Percentiles rank a stretch among this genome's conserved stretches.
Conservation (phyloP, 1,140 invertebrate genomes). For the Helicoverpa zea region DNA sequence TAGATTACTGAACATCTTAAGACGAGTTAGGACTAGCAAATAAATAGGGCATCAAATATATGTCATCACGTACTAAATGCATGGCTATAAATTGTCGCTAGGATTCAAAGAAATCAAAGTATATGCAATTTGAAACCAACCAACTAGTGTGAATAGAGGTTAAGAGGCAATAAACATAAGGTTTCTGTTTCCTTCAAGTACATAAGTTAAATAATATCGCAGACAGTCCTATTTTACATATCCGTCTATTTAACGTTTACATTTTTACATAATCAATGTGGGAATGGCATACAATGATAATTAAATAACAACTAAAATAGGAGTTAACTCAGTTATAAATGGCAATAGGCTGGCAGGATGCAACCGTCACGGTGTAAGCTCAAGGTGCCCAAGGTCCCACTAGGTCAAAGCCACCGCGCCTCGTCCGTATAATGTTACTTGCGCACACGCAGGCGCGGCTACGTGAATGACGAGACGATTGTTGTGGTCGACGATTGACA, state of each 20-base stretch:
- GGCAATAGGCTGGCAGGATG: conserved; percentile 42
- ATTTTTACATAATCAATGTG: background rate
- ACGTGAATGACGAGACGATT: conserved; percentile 18
- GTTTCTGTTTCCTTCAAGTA: background rate
- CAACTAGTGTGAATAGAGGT: background rate
- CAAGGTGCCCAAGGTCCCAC: conserved; percentile 42
- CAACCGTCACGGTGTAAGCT: conserved; percentile 53
- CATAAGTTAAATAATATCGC: background rate
- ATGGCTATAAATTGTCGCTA: background rate
- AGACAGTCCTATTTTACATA: background rate
- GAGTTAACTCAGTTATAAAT: background rate
- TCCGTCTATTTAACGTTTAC: no score
- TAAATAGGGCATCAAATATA: no score
- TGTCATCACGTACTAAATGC: background rate
- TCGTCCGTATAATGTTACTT: conserved; percentile 29
- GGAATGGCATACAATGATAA: conserved; percentile 4
- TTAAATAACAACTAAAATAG: conserved; percentile 19
- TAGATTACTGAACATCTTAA: no score
- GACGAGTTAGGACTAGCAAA: no score
- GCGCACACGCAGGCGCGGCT: conserved; percentile 31
- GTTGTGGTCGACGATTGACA: conserved; percentile 24
- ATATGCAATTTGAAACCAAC: background rate
- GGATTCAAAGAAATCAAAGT: background rate
- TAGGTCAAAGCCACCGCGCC: conserved; percentile 56
- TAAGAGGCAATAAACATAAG: conserved; percentile 37